phyloP scores from a whole-genome alignment of 1,140 invertebrate species.

The Trichonephila inaurata region DNA sequence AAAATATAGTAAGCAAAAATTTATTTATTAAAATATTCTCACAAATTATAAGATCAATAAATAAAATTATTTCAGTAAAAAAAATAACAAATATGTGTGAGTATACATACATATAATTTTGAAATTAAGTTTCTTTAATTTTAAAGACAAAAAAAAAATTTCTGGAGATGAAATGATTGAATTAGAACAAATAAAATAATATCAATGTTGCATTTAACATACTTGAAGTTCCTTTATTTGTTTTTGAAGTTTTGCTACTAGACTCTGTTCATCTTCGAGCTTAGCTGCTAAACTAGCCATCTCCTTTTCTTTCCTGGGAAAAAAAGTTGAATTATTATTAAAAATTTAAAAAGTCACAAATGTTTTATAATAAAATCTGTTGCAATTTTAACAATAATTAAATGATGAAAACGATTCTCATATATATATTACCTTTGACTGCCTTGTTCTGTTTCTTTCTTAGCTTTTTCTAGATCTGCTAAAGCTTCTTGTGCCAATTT shows the following conservation, averaged over 20 bases:
- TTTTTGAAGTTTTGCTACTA: constrained; percentile 96
- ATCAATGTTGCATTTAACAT: constrained; percentile 82
- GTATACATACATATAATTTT: too few relatives aligned
- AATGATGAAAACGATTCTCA: background rate
- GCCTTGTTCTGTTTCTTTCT: constrained; percentile 98
- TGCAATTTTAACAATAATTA: background rate
- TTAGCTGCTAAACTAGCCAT: constrained; percentile 95
- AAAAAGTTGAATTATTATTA: background rate
- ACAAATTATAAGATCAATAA: too few relatives aligned
- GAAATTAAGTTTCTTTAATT: too few relatives aligned
- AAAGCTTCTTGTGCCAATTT: constrained; percentile 99
- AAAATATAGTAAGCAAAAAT: too few relatives aligned
- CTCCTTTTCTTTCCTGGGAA: constrained; percentile 94
- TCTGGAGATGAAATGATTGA: too few relatives aligned
- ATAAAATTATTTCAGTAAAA: too few relatives aligned
- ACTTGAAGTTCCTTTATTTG: constrained; percentile 99
- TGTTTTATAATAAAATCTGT: background rate
- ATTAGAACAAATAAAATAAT: too few relatives aligned
- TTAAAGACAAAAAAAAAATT: too few relatives aligned
- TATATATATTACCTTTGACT: constrained; percentile 84
- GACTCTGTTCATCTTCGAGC: constrained; percentile 98
- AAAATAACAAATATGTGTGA: too few relatives aligned
- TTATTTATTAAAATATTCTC: too few relatives aligned
- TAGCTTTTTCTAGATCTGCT: constrained; percentile 97
- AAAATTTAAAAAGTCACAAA: background rate